These are phyloP conservation scores for Xiphophorus maculatus DNA, from an alignment of 2,113 vertebrate genomes.

Conservation along the genomic window DNA sequence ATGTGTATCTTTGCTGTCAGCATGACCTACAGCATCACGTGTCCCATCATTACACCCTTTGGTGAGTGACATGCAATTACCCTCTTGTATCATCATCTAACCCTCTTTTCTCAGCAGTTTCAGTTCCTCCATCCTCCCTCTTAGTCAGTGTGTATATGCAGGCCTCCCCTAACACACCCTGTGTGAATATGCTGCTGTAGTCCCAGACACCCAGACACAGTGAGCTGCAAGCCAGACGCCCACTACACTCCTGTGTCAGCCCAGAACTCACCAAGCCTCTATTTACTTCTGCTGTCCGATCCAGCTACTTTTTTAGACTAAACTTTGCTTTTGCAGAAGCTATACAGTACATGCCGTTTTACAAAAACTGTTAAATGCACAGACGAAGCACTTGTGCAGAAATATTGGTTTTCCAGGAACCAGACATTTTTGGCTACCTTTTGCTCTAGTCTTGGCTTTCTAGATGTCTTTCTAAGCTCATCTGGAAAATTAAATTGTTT, in stretches of 20 bases:
- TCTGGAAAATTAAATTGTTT: not conserved
- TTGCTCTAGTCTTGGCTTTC: not conserved
- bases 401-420: not conserved
- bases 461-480: not conserved
- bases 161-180: constrained; percentile 56
- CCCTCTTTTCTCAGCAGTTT: constrained; percentile 10
- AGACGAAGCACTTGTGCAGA: not conserved
- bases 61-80: constrained; percentile 81
- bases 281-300: constrained; percentile 65
- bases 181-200: constrained; percentile 75
- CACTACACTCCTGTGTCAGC: constrained; percentile 78
- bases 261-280: constrained; percentile 62
- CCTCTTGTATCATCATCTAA: not conserved
- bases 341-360: constrained; percentile 3
- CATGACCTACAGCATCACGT: constrained; percentile 97
- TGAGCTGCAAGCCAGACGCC: constrained; percentile 77
- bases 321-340: constrained; percentile 8
- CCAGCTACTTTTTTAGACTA: constrained; percentile 8
- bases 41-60: constrained; percentile 93
- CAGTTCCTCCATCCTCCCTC: constrained; percentile 2
- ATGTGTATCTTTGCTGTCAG: constrained; percentile 94
- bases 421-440: not conserved
- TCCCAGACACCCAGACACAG: constrained; percentile 74
- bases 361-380: not conserved
- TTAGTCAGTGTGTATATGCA: constrained; percentile 24